These are phyloP conservation scores for Mantis religiosa DNA, from an alignment of 2,888 invertebrate species.

Conservation along the genomic window DNA sequence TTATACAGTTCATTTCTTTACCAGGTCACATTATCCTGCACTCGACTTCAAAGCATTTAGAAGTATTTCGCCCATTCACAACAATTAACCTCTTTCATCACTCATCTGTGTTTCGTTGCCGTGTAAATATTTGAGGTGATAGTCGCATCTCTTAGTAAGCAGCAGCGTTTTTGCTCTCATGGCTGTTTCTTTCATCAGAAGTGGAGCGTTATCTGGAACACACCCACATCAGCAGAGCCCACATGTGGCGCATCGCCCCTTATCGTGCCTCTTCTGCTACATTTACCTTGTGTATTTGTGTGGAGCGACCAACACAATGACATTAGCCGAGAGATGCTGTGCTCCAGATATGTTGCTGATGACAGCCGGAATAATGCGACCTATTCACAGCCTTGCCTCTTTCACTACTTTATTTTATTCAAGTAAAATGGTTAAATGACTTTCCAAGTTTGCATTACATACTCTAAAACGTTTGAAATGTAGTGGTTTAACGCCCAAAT, in stretches of 20 bases:
- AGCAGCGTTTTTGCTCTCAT: background rate
- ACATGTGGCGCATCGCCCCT: background rate
- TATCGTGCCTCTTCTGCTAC: slow-evolving; percentile 7
- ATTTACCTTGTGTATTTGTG: background rate
- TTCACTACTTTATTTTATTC: background rate
- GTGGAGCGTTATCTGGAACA: background rate
- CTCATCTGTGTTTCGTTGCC: background rate
- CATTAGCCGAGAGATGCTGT: background rate
- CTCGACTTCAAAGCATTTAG: too few relatives aligned
- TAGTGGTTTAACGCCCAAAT: too few relatives aligned
- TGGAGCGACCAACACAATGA: background rate
- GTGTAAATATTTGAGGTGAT: background rate
- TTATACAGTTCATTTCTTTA: too few relatives aligned
- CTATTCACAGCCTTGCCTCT: background rate
- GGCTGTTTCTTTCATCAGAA: background rate
- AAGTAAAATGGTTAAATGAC: too few relatives aligned
- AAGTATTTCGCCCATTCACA: too few relatives aligned
- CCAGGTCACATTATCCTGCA: too few relatives aligned
- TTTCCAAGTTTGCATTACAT: too few relatives aligned
- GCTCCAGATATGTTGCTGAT: background rate
- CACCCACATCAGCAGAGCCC: background rate
- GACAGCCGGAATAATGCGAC: background rate
- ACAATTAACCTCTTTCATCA: too few relatives aligned
- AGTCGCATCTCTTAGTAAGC: background rate
- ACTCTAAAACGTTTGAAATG: too few relatives aligned